phyloP scores from a whole-genome alignment of 1,140 invertebrate genomes.

The Chrysomallon squamiferum region DNA sequence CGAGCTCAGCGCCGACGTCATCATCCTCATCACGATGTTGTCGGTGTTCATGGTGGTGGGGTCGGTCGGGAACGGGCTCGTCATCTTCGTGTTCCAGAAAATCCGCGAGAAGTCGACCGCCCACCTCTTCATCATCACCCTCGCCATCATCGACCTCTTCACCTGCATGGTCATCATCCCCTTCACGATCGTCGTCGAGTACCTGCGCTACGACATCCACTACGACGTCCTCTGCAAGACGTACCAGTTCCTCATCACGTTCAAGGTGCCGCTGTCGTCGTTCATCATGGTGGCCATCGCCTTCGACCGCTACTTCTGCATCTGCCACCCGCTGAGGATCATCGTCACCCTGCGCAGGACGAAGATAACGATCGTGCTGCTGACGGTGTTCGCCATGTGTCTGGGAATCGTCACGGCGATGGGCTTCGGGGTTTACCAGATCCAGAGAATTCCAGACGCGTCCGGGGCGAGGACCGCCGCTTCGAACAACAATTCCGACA shows the following conservation, averaged over 20 bases:
- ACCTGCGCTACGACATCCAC: constrained; percentile 33
- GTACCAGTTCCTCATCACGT: constrained; percentile 59
- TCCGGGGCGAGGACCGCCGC: not conserved
- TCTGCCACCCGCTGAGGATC: constrained; percentile 54
- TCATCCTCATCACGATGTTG: constrained; percentile 17
- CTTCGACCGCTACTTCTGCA: constrained; percentile 61
- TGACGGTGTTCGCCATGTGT: constrained; percentile 42
- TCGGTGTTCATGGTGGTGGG: constrained; percentile 43
- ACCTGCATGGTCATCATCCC: constrained; percentile 58
- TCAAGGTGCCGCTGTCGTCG: constrained; percentile 56
- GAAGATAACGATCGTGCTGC: constrained; percentile 30
- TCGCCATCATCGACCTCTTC: constrained; percentile 57
- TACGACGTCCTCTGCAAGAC: constrained; percentile 57
- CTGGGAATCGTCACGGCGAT: constrained; percentile 52
- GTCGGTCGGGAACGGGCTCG: constrained; percentile 59
- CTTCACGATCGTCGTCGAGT: constrained; percentile 51
- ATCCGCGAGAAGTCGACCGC: constrained; percentile 54
- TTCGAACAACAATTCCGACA: not conserved
- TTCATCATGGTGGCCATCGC: constrained; percentile 62
- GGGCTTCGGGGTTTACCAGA: constrained; percentile 46
- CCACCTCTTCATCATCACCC: constrained; percentile 56
- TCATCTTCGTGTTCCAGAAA: constrained; percentile 56
- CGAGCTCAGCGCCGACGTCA: constrained; percentile 10
- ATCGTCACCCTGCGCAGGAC: constrained; percentile 23
- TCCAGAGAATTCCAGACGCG: not conserved